Evolutionary conservation across 2,113 vertebrate genomes (phyloP).

Genomic region (Solenodon paradoxus): DNA sequence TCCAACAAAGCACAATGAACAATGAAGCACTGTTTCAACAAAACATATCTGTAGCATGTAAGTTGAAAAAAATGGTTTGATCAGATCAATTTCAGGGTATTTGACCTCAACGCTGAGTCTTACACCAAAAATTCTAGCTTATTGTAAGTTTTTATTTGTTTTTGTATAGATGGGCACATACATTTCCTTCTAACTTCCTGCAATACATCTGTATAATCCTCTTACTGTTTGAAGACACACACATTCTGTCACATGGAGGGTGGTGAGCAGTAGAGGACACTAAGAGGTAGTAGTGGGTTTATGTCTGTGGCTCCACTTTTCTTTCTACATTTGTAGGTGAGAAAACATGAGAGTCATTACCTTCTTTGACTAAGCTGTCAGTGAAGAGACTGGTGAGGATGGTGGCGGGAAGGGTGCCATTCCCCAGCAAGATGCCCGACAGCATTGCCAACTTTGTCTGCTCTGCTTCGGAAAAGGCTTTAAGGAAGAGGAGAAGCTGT

Average conservation of each 20-base stretch:
- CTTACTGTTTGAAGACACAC: neutral
- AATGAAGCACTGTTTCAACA: neutral
- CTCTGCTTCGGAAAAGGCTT: constrained; percentile 92
- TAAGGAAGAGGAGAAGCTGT: constrained; percentile 94
- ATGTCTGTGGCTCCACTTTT: neutral
- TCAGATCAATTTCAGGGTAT: neutral
- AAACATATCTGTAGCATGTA: neutral
- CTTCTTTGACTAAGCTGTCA: constrained; percentile 94
- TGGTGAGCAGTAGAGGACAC: neutral
- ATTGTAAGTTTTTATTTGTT: neutral
- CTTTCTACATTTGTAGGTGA: fast-evolving
- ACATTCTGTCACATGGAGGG: neutral
- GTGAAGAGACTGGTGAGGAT: constrained; percentile 95
- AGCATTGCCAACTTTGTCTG: constrained; percentile 94
- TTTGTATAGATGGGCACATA: neutral
- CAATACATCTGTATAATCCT: neutral
- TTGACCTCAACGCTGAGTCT: no score
- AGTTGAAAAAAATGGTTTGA: neutral
- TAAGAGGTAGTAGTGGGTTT: no score
- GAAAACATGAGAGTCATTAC: constrained; percentile 70
- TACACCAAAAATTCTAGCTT: neutral
- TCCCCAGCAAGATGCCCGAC: constrained; percentile 91
- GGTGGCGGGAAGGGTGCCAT: constrained; percentile 86
- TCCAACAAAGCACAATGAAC: neutral
- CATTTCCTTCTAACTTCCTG: neutral